Base-by-base conservation (phyloP, 2,113 vertebrate genomes). In the Chauna torquata region DNA sequence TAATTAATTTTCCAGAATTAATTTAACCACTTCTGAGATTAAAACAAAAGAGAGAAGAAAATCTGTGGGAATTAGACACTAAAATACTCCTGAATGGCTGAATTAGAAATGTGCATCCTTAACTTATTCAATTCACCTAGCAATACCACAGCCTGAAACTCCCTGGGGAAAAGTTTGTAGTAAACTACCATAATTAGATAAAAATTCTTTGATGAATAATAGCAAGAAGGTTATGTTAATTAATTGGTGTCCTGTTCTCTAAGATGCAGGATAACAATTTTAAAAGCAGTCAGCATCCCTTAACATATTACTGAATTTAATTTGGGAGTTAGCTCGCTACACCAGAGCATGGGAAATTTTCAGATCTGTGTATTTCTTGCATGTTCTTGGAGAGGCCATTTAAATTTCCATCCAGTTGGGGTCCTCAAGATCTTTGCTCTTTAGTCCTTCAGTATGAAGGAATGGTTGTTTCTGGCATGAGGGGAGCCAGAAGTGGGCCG, bases 131-230 rank as follows among this genome's bases (percentile, higher is more conserved):
- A n/a, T 54, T 74, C 17, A 76, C 25, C 40, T 69, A 68, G 16
- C 34, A 84, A 49, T 69, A 65, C 58, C 52, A 1, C 36, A 79
- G 27, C 55, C 86, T 95, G 91, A 95, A 94, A 95, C 49, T 96
- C 94, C 91, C 95, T 47, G 54, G 14, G 86, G 92, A 90, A 87
- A 95, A 95, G 91, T 90, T 91, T 92, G 45, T 70, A 70, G 70
- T 89, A 87, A 94, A 85, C 49, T 62, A 38, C 62, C 78, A 11
- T 82, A 79, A 87, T 58, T 62, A 92, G 75, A 77, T 85, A 82
- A 95, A 89, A 77, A 77, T 62, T 74, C 15, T 94, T 87, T 95
- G 89, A 94, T 80, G 74, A 87, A 42, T 6, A 72, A 42, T 25
- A 74, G 52, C 54, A 79, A 82, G 34, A 75, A 57, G 19, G 32